These are phyloP conservation scores for Mamestra brassicae DNA, from an alignment of 2,888 invertebrate genomes.

Conservation along the genomic window DNA sequence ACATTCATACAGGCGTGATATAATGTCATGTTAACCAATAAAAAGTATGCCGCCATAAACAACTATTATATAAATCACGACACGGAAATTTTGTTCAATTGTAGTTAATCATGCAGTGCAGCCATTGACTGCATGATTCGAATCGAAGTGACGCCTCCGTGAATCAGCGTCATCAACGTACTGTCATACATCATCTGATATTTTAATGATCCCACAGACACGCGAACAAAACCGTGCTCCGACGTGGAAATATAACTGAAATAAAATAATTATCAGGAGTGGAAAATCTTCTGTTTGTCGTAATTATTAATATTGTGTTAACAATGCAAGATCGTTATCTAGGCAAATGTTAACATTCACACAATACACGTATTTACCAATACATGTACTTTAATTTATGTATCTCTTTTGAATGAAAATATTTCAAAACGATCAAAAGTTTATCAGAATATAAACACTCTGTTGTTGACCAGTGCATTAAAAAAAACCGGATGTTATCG, in stretches of 20 bases:
- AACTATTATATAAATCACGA: conserved; percentile 5
- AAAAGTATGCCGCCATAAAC: neutral
- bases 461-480: conserved; percentile 2
- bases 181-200: conserved; percentile 7
- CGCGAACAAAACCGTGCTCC: conserved; percentile 7
- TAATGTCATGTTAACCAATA: neutral
- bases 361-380: neutral
- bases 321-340: conserved; percentile 42
- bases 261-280: conserved; percentile 32
- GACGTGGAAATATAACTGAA: conserved; percentile 37
- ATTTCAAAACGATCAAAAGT: conserved; percentile 16
- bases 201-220: neutral
- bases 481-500: conserved; percentile 8
- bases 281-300: conserved; percentile 55
- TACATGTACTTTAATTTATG: neutral
- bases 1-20: no score
- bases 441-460: conserved; percentile 35
- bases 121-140: conserved; percentile 11
- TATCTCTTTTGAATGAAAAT: neutral
- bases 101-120: conserved; percentile 19
- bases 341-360: conserved; percentile 1
- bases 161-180: conserved; percentile 3
- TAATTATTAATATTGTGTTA: conserved; percentile 23
- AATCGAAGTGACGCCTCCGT: neutral
- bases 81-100: conserved; percentile 27